These are phyloP conservation scores for Adineta ricciae DNA, from an alignment of 2,888 invertebrate genomes.

Conservation along the genomic window DNA sequence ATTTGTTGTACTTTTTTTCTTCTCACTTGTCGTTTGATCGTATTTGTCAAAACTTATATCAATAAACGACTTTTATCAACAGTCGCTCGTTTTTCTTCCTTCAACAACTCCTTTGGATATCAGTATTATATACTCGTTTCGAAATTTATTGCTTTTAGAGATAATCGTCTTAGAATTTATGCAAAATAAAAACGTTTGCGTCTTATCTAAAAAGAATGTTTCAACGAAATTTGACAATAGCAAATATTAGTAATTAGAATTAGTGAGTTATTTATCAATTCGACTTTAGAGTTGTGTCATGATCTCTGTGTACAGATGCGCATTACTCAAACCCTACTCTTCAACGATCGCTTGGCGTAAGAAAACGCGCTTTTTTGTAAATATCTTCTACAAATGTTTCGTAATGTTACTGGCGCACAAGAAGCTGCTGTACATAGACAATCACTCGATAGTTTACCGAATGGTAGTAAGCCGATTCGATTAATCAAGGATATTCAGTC, in stretches of 20 bases:
- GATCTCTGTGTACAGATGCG: too few species aligned
- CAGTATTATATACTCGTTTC: too few species aligned
- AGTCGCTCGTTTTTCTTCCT: background rate
- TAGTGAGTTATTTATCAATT: too few species aligned
- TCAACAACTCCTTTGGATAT: background rate
- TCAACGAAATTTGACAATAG: too few species aligned
- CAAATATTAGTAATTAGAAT: too few species aligned
- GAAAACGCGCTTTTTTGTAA: background rate
- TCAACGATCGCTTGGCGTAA: too few species aligned
- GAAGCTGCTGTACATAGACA: background rate
- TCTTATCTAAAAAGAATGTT: too few species aligned
- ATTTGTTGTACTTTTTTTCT: background rate
- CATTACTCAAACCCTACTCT: too few species aligned
- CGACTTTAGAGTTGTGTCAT: too few species aligned
- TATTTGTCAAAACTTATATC: background rate
- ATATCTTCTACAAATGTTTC: background rate
- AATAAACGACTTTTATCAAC: background rate
- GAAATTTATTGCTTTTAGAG: too few species aligned
- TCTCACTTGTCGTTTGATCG: background rate
- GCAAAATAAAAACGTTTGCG: too few species aligned
- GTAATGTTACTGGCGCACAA: background rate
- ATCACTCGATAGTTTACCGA: background rate
- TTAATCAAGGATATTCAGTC: background rate
- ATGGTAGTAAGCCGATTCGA: background rate
- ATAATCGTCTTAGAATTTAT: too few species aligned